Percentiles rank a stretch among this genome's conserved stretches.
phyloP scores from a whole-genome alignment of 2,888 invertebrate genomes.

The Latrodectus elegans region DNA sequence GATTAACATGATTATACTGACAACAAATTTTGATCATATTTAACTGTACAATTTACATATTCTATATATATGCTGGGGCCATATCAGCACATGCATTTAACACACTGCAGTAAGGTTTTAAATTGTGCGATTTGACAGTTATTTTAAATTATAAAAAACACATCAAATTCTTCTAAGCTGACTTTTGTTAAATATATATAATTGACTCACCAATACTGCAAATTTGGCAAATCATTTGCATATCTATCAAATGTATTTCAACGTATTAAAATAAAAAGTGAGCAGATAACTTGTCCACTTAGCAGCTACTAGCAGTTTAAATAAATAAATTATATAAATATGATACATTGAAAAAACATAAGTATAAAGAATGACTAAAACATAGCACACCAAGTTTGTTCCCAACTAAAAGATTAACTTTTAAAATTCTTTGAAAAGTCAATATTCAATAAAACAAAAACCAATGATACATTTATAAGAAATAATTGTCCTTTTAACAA shows the following conservation, averaged over 20 bases:
- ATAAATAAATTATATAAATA: conserved; percentile 68
- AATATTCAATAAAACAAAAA: not conserved
- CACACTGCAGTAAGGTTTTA: conserved; percentile 38
- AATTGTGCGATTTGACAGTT: conserved; percentile 68
- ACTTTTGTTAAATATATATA: not conserved
- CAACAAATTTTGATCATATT: conserved; percentile 28
- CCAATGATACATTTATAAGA: not conserved
- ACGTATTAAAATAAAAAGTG: conserved; percentile 34
- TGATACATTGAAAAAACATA: conserved; percentile 56
- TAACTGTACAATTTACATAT: conserved; percentile 8
- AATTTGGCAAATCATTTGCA: conserved; percentile 53
- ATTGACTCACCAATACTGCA: conserved; percentile 7
- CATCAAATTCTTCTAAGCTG: conserved; percentile 33
- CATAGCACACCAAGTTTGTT: conserved; percentile 40
- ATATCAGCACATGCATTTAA: conserved; percentile 21
- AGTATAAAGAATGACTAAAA: conserved; percentile 59
- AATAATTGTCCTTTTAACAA: not conserved
- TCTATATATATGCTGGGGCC: too few species aligned
- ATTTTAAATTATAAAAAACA: conserved; percentile 52
- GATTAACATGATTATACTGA: not conserved
- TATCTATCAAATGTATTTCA: conserved; percentile 24
- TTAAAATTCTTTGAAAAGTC: not conserved
- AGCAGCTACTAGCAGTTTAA: conserved; percentile 65
- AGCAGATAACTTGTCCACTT: conserved; percentile 57
- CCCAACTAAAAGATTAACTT: conserved; percentile 24